phyloP scores from a whole-genome alignment of 1,140 invertebrate genomes.

The Drosophila ficusphila region DNA sequence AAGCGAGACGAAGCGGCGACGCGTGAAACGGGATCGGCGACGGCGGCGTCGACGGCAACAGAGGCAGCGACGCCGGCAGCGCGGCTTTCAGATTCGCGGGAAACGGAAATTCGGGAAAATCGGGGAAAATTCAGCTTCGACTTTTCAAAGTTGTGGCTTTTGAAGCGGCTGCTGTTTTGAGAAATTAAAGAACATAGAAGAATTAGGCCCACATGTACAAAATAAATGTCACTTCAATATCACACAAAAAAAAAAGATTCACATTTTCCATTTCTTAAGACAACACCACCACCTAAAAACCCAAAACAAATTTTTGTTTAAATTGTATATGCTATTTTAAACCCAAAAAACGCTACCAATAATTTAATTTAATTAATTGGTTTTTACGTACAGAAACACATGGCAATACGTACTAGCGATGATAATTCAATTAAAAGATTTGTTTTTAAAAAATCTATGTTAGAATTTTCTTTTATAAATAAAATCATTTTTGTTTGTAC shows the following conservation, averaged over 20 bases:
- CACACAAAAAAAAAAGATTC: not conserved
- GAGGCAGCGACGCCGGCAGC: slow-evolving; percentile 32
- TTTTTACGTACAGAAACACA: too few species aligned
- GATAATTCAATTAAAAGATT: too few species aligned
- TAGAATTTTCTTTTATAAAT: too few species aligned
- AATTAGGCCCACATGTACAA: not conserved
- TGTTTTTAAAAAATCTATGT: too few species aligned
- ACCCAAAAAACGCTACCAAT: too few species aligned
- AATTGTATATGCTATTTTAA: too few species aligned
- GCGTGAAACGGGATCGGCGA: slow-evolving; percentile 63
- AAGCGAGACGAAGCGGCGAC: slow-evolving; percentile 66
- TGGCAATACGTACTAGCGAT: too few species aligned
- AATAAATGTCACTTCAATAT: not conserved
- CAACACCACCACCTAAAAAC: not conserved
- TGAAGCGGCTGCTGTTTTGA: slow-evolving; percentile 20
- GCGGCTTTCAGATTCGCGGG: slow-evolving; percentile 26
- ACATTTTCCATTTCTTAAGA: not conserved
- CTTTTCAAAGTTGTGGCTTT: slow-evolving; percentile 31
- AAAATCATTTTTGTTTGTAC: too few species aligned
- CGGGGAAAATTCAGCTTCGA: slow-evolving; percentile 29
- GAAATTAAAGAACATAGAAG: not conserved
- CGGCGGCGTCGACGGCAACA: slow-evolving; percentile 13
- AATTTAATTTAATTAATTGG: too few species aligned
- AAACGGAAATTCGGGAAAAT: slow-evolving; percentile 25
- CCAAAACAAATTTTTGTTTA: too few species aligned